phyloP scores from a whole-genome alignment of 2,888 invertebrate species.

The Dolichomitus sp. region DNA sequence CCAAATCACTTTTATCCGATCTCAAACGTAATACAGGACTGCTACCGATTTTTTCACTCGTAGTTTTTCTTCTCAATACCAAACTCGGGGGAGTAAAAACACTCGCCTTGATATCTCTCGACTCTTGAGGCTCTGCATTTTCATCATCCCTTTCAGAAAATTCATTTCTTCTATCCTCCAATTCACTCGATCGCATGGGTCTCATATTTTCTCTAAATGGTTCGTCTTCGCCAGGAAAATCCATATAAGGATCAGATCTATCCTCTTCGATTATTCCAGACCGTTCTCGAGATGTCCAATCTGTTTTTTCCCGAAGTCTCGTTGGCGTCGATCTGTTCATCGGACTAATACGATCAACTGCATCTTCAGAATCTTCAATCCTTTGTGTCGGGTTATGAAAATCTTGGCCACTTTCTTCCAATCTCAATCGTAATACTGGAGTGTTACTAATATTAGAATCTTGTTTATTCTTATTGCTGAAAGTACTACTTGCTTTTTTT shows the following conservation, averaged over 20 bases:
- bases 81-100: not conserved
- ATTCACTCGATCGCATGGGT: not conserved
- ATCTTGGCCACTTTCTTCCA: slow-evolving; percentile 18
- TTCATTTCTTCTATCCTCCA: not conserved
- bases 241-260: not conserved
- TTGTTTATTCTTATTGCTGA: not conserved
- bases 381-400: not conserved
- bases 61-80: not conserved
- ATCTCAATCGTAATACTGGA: slow-evolving; percentile 42
- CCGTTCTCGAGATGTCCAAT: not conserved
- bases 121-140: not conserved
- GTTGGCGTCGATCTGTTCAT: not conserved
- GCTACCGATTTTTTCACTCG: not conserved
- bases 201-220: no score
- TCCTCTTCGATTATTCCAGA: not conserved
- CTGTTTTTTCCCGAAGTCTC: not conserved
- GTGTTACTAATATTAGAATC: not conserved
- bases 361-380: not conserved
- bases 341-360: not conserved
- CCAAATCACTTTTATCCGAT: not conserved
- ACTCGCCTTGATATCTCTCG: not conserved
- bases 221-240: not conserved
- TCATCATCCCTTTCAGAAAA: not conserved
- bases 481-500: slow-evolving; percentile 3
- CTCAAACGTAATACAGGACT: not conserved